Evolutionary conservation across 2,113 vertebrate species (phyloP).

Genomic region (Brevimyrus niger): DNA sequence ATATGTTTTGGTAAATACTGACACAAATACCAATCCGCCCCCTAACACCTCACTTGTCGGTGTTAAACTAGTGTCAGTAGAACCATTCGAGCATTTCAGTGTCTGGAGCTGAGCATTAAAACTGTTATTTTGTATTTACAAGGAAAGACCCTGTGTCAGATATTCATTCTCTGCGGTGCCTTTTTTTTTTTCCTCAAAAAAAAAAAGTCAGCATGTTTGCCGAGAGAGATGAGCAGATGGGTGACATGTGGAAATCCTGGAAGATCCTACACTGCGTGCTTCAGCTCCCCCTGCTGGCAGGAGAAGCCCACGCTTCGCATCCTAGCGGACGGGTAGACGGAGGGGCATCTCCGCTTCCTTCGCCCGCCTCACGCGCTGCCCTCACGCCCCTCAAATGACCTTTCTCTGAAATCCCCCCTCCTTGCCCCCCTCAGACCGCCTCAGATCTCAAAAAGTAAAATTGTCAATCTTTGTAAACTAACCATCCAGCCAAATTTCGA

Average conservation of each 20-base stretch:
- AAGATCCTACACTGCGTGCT: neutral
- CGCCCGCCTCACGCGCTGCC: neutral
- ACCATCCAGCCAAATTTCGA: conserved; percentile 11
- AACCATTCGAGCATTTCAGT: neutral
- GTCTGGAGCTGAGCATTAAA: neutral
- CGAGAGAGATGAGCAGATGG: neutral
- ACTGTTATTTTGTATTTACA: neutral
- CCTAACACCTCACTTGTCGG: neutral
- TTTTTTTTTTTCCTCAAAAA: neutral
- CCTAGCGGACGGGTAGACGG: neutral
- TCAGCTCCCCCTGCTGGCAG: neutral
- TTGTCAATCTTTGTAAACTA: neutral
- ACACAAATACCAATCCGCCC: neutral
- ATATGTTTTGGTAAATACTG: neutral
- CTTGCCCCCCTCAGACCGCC: neutral
- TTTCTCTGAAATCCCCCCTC: neutral
- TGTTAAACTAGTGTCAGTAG: neutral
- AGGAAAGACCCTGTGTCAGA: conserved; percentile 11
- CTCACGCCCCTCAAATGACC: neutral
- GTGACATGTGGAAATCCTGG: neutral
- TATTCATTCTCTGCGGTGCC: neutral
- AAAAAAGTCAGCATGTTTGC: neutral
- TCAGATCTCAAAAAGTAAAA: neutral
- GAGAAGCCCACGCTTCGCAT: neutral
- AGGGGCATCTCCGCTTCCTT: neutral